These are phyloP conservation scores for Polymixis lichenea DNA, from an alignment of 2,888 invertebrate genomes.

Conservation along the genomic window DNA sequence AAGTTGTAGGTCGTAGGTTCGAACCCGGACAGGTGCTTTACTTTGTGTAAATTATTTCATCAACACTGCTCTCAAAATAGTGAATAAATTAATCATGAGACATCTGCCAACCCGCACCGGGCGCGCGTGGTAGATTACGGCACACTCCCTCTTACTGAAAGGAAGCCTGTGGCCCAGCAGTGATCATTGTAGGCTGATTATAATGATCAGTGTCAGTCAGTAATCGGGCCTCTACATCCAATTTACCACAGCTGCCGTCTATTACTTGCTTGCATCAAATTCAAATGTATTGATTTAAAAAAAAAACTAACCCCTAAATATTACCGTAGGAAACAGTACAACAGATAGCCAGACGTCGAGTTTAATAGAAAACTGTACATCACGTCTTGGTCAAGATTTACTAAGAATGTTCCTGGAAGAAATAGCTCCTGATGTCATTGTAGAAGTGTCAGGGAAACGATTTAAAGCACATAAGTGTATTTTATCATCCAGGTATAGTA, in stretches of 20 bases:
- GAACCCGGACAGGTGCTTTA: too few species aligned
- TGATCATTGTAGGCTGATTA: too few species aligned
- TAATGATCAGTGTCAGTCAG: neutral
- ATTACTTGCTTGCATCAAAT: neutral
- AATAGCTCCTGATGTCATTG: conserved; percentile 96
- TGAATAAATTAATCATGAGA: too few species aligned
- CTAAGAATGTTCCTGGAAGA: conserved; percentile 97
- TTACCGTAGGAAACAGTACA: conserved; percentile 81
- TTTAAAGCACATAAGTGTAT: conserved; percentile 98
- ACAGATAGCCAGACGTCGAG: conserved; percentile 84
- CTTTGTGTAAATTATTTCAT: too few species aligned
- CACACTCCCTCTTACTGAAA: too few species aligned
- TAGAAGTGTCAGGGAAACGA: conserved; percentile 95
- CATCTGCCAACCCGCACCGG: too few species aligned
- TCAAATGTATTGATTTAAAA: neutral
- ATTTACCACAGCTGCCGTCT: neutral
- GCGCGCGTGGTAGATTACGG: too few species aligned
- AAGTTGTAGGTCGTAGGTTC: too few species aligned
- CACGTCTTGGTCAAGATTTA: conserved; percentile 95
- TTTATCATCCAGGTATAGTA: conserved; percentile 92
- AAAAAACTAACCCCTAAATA: conserved; percentile 1
- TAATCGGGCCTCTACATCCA: neutral
- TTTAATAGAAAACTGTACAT: conserved; percentile 85
- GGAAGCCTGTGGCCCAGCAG: too few species aligned
- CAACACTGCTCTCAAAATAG: too few species aligned